phyloP scores from a whole-genome alignment of 2,113 vertebrate genomes.

The Condylura cristata region DNA sequence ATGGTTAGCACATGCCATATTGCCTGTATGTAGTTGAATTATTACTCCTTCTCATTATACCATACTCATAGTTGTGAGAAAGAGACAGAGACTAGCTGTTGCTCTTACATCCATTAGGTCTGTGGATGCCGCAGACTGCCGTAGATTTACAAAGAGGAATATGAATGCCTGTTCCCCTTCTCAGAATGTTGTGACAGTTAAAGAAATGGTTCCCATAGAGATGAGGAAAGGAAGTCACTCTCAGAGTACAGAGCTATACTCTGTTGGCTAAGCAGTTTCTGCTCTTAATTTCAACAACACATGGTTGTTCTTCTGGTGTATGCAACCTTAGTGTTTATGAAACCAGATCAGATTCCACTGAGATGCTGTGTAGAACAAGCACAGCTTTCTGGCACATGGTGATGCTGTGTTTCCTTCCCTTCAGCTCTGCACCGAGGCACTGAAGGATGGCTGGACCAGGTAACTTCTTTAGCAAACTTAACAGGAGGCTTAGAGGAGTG shows the following conservation, averaged over 20 bases:
- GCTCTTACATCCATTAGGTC: neutral
- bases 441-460: constrained; percentile 80
- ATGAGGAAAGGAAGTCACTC: neutral
- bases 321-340: neutral
- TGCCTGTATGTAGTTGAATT: neutral
- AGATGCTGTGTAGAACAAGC: neutral
- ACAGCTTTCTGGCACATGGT: neutral
- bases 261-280: constrained; percentile 12
- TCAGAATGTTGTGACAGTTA: neutral
- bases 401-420: constrained; percentile 40
- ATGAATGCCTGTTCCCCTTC: neutral
- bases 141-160: constrained; percentile 3
- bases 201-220: constrained; percentile 29
- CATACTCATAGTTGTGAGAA: neutral
- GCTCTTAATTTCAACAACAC: constrained; percentile 29
- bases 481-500: neutral
- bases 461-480: neutral
- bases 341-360: neutral
- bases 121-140: neutral
- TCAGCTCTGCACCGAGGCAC: constrained; percentile 70
- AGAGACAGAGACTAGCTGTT: neutral
- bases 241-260: neutral
- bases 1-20: accelerated
- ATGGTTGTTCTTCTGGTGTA: neutral
- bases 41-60: neutral